Base-by-base conservation (phyloP, 2,113 vertebrate genomes). In the Corythoichthys intestinalis region DNA sequence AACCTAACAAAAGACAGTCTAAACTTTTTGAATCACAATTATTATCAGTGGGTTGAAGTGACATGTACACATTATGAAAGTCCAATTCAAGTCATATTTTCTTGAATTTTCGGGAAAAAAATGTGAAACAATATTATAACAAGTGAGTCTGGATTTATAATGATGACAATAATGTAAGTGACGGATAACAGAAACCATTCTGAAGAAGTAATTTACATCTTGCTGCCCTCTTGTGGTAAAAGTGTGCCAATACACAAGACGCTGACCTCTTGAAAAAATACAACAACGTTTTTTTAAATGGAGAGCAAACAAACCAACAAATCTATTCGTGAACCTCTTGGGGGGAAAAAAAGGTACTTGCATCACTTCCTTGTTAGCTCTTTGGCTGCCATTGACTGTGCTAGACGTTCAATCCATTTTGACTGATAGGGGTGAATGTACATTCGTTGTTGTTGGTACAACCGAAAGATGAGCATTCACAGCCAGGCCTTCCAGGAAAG, bases 211-310 rank as follows among this genome's bases (percentile, higher is more conserved):
- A 50, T n/a, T 65, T 60, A 56, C 63, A 63, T 48, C 4, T 65
- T 77, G 71, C 85, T 83, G 85, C 79, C 85, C 85, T 81, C 87
- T 86, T 67, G 83, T 86, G 88, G 76, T 12, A 15, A 54, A 59
- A 7, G 0, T 37, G 10, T 66, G 68, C 20, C 20, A 82, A 3
- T 77, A 74, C 82, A 76, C 0, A 5, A 8, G 9, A 28, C 4
- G 13, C 3, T 7, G 13, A 34, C 4, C 0, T 10, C 53, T 48
- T 41, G 37, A 17, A 2, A 20, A 64, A 48, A 0, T 1, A 38
- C 34, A 6, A 58, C 34, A 56, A 53, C 8, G 6, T 44, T 44
- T 44, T 44, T 44, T 44, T 44, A 44, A 44, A 44, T 44, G 41
- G 41, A 44, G 41, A 44, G 9, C 41, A 44, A 44, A 44, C 41